phyloP scores from a whole-genome alignment of 2,113 vertebrate species.

The Hyperopisus bebe region DNA sequence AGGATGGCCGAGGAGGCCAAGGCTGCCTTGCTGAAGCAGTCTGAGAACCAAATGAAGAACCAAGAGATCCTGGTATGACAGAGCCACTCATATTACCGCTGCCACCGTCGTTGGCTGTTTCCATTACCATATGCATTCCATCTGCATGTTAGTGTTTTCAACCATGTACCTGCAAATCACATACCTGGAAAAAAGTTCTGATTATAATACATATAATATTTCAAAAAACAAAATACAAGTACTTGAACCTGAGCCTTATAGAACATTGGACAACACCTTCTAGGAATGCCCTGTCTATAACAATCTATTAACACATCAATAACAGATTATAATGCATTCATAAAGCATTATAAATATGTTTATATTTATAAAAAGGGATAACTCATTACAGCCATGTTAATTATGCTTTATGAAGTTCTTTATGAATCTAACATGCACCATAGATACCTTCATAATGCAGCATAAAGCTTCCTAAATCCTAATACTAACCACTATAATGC shows the following conservation, averaged over 20 bases:
- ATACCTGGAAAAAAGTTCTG: not conserved
- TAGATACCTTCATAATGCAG: not conserved
- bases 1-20: slow-evolving; percentile 83
- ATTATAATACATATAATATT: not conserved
- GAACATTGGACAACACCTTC: not conserved
- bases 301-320: not conserved
- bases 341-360: not conserved
- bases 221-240: not conserved
- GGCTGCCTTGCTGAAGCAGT: slow-evolving; percentile 73
- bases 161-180: not conserved
- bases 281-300: not conserved
- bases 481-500: not conserved
- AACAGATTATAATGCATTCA: not conserved
- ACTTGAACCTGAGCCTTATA: not conserved
- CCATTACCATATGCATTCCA: not conserved
- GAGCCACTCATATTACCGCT: not conserved
- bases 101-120: not conserved
- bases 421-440: not conserved
- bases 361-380: not conserved
- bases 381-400: not conserved
- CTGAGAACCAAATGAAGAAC: slow-evolving; percentile 78
- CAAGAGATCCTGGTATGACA: slow-evolving; percentile 81
- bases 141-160: not conserved
- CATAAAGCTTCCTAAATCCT: not conserved
- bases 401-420: not conserved